Conservation (phyloP, 2,888 invertebrate species). For the Diplolepis rosae region DNA sequence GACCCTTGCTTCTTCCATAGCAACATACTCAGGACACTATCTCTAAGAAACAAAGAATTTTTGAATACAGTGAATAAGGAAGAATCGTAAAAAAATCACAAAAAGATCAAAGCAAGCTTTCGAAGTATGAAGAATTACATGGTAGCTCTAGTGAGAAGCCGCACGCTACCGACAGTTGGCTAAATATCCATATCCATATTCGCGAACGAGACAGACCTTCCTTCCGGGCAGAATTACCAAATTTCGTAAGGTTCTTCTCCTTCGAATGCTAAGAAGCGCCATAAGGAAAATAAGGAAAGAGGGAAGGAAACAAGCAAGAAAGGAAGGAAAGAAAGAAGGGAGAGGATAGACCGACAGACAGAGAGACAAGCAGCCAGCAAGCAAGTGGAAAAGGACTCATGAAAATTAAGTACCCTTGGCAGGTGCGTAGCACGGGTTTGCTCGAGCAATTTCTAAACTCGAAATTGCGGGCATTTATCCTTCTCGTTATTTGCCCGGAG, state of each 20-base stretch:
- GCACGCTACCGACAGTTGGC: background rate
- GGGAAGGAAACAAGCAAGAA: too few species aligned
- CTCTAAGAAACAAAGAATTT: too few species aligned
- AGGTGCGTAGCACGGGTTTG: conserved; percentile 33
- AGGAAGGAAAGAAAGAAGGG: too few species aligned
- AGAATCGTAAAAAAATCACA: too few species aligned
- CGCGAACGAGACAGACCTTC: conserved; percentile 27
- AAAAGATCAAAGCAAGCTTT: background rate
- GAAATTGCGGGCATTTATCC: conserved; percentile 19
- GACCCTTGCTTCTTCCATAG: too few species aligned
- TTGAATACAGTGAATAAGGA: too few species aligned
- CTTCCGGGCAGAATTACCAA: conserved; percentile 45
- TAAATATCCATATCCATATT: background rate
- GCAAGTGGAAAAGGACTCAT: conserved; percentile 25
- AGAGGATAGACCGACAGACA: too few species aligned
- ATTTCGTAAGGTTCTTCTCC: conserved; percentile 28
- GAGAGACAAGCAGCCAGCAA: conserved; percentile 11
- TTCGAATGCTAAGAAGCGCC: background rate
- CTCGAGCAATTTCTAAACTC: conserved; percentile 28
- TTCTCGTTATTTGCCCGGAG: background rate
- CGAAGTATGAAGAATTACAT: background rate
- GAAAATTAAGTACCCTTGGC: conserved; percentile 48
- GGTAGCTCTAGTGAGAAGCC: background rate
- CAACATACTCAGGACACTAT: too few species aligned
- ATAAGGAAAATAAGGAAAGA: background rate